Evolutionary conservation across 2,888 invertebrate species (phyloP), one percentile per base, ranked within the genome.

Genomic region (Apodemia duryi): DNA sequence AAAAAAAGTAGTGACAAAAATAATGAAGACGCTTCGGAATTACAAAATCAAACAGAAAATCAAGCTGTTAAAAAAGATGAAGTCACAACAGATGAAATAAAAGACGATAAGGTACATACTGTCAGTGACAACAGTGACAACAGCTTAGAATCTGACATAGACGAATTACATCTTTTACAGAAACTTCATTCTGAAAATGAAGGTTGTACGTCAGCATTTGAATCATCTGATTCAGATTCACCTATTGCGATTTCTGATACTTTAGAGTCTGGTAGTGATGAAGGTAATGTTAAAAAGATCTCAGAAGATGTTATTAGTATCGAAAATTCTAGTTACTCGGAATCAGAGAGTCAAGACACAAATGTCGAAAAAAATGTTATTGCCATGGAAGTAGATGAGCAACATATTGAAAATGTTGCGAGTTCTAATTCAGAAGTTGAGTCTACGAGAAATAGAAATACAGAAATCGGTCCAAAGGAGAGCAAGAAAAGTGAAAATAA

Each of bases 271-370:
- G 79, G 78, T 63, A 78, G 77, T 68, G 82, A 82, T 28, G 52
- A 57, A 9, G 72, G 71, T 61, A 74, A 70, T 65, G 76, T 72
- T 67, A 77, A 73, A 62, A 73, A 71, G 41, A 54, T 61, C 29
- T 38, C 64, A 0, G 74, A 75, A 72, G 85, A 85, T 69, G 81
- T 90, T 21, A 88, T 91, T 32, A 91, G 91, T 69, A 88, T 90
- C 70, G 91, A 89, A 80, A 85, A 91, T 73, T 91, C 91, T 3
- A 90, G 86, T 76, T 86, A 82, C 69, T 89, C 90, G 21, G 90
- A 88, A 74, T 79, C 81, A 6, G 88, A 89, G 71, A 74, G 72
- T 62, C 75, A 75, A 65, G 66, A 51, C 21, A 21, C 67, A 29
- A 65, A 65, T 61, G 71, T 73, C 61, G 52, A 64, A 21, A 46